These are phyloP conservation scores for Triplophysa siluroides DNA, from an alignment of 2,113 vertebrate species.

Conservation along the genomic window DNA sequence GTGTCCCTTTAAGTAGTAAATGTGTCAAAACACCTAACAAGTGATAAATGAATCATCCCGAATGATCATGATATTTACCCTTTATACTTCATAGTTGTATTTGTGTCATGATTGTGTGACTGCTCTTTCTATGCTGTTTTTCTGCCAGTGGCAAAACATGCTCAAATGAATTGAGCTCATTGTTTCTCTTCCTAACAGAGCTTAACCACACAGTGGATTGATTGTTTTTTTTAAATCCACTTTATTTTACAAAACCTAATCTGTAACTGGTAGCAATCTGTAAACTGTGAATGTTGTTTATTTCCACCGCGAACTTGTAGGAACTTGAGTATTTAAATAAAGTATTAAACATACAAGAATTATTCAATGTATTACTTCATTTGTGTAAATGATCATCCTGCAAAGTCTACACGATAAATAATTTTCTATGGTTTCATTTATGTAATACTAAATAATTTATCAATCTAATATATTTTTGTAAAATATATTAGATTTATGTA, in stretches of 20 bases:
- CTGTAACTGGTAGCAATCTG: slow-evolving; percentile 2
- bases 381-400: not conserved
- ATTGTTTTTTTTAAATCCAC: not conserved
- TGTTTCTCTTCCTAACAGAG: not conserved
- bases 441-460: too few relatives aligned
- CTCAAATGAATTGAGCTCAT: not conserved
- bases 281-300: slow-evolving; percentile 27
- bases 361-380: not conserved
- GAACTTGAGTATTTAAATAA: slow-evolving; percentile 17
- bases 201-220: not conserved
- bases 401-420: not conserved
- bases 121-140: not conserved
- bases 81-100: not conserved
- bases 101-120: not conserved
- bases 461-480: too few relatives aligned
- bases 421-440: too few relatives aligned
- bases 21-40: not conserved
- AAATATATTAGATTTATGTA: too few relatives aligned
- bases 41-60: not conserved
- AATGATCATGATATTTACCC: not conserved
- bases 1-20: not conserved
- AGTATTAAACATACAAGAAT: slow-evolving; percentile 6
- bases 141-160: not conserved
- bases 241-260: not conserved
- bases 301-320: not conserved